Evolutionary conservation across 2,113 vertebrate species (phyloP).

Genomic region (Odontophorus gujanensis): DNA sequence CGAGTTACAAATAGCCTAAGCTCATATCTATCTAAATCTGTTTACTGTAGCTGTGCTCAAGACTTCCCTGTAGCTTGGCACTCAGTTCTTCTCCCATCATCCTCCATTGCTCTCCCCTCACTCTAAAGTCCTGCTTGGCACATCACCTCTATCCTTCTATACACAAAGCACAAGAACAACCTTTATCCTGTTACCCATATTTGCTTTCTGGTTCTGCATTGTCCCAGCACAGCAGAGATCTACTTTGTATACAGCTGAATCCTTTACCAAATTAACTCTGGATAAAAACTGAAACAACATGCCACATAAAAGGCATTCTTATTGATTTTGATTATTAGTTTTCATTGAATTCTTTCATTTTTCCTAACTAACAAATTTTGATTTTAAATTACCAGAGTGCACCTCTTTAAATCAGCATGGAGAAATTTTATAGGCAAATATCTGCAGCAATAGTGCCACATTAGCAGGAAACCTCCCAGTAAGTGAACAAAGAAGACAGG

Average conservation of each 20-base stretch:
- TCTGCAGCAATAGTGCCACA: constrained; percentile 12
- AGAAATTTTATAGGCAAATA: constrained; percentile 44
- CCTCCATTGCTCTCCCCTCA: not conserved
- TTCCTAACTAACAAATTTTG: constrained; percentile 5
- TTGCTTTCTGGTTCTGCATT: not conserved
- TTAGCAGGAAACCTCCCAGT: constrained; percentile 7
- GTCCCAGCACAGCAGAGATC: not conserved
- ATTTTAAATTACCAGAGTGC: not conserved
- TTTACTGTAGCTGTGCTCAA: not conserved
- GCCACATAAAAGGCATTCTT: constrained; percentile 21
- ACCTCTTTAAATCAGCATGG: not conserved
- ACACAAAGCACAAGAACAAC: not conserved
- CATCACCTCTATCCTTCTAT: not conserved
- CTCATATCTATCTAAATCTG: not conserved
- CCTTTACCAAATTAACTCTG: not conserved
- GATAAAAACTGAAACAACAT: not conserved
- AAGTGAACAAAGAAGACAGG: constrained; percentile 43
- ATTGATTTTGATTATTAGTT: not conserved
- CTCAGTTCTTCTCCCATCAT: not conserved
- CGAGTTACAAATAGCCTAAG: not conserved
- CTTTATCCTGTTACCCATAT: not conserved
- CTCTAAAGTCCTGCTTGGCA: not conserved
- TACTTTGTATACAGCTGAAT: not conserved
- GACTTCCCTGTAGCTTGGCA: not conserved
- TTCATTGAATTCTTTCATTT: constrained; percentile 22